Percentiles rank a stretch among this genome's conserved stretches.
Conservation (phyloP, 2,113 vertebrate genomes). For the Campylomormyrus numenius region DNA sequence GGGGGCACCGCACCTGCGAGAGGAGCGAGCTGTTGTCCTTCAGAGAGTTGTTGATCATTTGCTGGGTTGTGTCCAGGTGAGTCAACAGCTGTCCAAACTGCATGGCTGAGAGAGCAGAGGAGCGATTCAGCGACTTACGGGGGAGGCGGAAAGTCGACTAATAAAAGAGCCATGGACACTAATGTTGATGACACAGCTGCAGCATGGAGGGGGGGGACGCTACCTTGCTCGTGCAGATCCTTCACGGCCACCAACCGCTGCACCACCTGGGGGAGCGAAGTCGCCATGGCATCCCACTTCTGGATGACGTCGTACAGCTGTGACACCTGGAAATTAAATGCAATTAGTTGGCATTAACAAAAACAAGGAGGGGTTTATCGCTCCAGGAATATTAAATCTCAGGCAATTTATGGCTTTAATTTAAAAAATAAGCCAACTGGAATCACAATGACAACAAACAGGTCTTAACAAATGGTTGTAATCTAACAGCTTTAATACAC, state of each 20-base stretch:
- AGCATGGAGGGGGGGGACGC: not conserved
- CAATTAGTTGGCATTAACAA: not conserved
- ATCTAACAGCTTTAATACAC: conserved; percentile 4
- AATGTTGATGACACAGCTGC: not conserved
- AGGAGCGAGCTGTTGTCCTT: conserved; percentile 77
- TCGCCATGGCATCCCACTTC: conserved; percentile 80
- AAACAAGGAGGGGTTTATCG: not conserved
- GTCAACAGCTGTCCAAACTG: conserved; percentile 85
- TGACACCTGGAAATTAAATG: conserved; percentile 60
- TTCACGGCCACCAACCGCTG: conserved; percentile 78
- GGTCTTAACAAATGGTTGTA: not conserved
- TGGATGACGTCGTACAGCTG: conserved; percentile 80
- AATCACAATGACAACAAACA: not conserved
- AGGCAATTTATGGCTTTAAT: conserved; percentile 2
- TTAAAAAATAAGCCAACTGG: not conserved
- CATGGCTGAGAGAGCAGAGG: conserved; percentile 63
- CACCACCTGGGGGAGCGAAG: conserved; percentile 76
- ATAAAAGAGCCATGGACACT: not conserved
- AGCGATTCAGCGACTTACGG: not conserved
- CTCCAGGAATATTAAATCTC: not conserved
- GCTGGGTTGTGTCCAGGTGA: conserved; percentile 86
- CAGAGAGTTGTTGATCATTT: conserved; percentile 80
- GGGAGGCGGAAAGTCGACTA: not conserved
- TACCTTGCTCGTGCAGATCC: conserved; percentile 89
- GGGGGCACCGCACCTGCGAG: conserved; percentile 61